Evolutionary conservation across 2,888 invertebrate genomes (phyloP).

Genomic region (Thyatira batis): DNA sequence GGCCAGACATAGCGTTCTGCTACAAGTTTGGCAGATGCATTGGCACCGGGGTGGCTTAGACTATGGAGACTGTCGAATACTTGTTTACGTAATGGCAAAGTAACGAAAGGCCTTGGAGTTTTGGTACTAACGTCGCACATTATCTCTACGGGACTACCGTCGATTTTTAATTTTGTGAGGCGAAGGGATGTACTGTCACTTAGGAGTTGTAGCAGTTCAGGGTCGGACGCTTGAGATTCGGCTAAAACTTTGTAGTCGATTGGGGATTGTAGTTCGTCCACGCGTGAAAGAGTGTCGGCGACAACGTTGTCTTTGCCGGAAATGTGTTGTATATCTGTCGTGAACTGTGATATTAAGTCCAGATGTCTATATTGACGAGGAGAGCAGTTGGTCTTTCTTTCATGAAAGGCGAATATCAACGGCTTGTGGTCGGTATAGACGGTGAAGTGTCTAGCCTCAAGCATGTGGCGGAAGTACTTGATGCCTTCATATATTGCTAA

Average conservation of each 20-base stretch:
- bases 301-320: constrained; percentile 42
- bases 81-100: constrained; percentile 12
- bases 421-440: constrained; percentile 53
- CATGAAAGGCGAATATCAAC: constrained; percentile 38
- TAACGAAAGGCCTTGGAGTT: constrained; percentile 21
- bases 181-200: constrained; percentile 9
- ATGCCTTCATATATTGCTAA: constrained; percentile 49
- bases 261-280: constrained; percentile 20
- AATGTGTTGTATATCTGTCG: constrained; percentile 44
- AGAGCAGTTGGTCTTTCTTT: constrained; percentile 36
- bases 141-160: constrained; percentile 8
- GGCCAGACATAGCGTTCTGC: constrained; percentile 52
- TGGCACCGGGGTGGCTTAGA: no score
- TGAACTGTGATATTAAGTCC: constrained; percentile 46
- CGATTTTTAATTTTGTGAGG: constrained; percentile 13
- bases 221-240: constrained; percentile 15
- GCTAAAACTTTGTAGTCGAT: constrained; percentile 18
- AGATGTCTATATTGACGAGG: constrained; percentile 48
- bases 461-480: constrained; percentile 44
- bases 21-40: constrained; percentile 23
- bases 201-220: constrained; percentile 17
- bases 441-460: constrained; percentile 45
- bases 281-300: constrained; percentile 44
- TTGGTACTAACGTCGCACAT: constrained; percentile 22
- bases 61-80: constrained; percentile 24